Evolutionary conservation across 2,888 invertebrate species (phyloP), one percentile per base, ranked within the genome.

Genomic region (Callyntrura sp.): DNA sequence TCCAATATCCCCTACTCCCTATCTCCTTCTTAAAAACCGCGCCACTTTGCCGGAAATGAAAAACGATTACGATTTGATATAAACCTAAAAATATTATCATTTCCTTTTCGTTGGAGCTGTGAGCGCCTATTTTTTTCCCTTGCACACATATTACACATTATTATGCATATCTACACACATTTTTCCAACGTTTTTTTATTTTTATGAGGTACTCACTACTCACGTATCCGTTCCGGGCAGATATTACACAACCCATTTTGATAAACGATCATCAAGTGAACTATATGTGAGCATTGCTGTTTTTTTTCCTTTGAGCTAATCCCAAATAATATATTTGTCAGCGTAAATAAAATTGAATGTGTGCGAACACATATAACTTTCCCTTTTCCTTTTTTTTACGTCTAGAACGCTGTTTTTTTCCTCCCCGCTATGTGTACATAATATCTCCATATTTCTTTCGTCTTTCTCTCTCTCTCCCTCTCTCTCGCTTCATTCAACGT

Each of bases 261-360:
- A 76, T 76, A 85, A 85, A 85, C 62, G 85, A 85, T 76, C 85
- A 62, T 76, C 76, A 76, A 76, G 60, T 60, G 60, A 48, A 83
- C 68, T 79, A 55, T 23, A 23, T 45, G 43, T 73, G 48, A 73
- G 20, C 11, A 73, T 73, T 73, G 20, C 73, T 48, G 35, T 2
- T 35, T 35, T 35, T 55, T 79, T 57, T 43, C 11, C 55, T 5
- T n/a, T n/a, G n/a, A 5, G 5, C 14, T 55, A 17, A 17, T 17
- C 55, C 55, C 5, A n/a, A 20, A 60, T 60, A 23, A 51, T 23
- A 60, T 60, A 60, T 60, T 20, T 60, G 23, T 60, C 60, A 60
- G 11, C 20, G 60, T 60, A 20, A 60, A 60, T 23, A 65, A 65
- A 14, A 65, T 65, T 9, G 28, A 65, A 65, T 35, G 20, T 35